Evolutionary conservation across 2,797 vertebrate species (phyloP).

Genomic region (Taenioides sp.): DNA sequence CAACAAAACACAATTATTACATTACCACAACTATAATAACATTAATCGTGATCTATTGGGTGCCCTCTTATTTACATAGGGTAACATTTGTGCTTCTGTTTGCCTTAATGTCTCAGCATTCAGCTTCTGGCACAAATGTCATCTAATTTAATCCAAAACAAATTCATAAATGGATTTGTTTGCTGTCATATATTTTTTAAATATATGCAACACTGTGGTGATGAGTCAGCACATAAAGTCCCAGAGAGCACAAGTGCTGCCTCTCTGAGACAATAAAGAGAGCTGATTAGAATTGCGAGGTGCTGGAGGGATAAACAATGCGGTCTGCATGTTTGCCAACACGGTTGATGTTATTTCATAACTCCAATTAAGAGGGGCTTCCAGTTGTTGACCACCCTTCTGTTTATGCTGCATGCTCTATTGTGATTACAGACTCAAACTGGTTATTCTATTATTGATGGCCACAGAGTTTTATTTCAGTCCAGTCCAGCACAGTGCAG

Average conservation of each 20-base stretch:
- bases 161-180: background rate
- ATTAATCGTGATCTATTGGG: background rate
- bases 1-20: background rate
- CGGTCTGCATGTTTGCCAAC: slow-evolving; percentile 45
- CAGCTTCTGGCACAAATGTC: background rate
- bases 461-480: slow-evolving; percentile 1
- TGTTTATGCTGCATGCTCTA: slow-evolving; percentile 14
- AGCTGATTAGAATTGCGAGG: slow-evolving; percentile 41
- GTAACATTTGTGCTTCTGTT: background rate
- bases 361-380: slow-evolving; percentile 39
- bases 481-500: slow-evolving; percentile 14
- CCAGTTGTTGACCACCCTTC: slow-evolving; percentile 20
- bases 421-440: slow-evolving; percentile 8
- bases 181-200: slow-evolving; percentile 1
- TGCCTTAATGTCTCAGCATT: background rate
- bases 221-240: slow-evolving; percentile 33
- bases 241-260: slow-evolving; percentile 30
- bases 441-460: background rate
- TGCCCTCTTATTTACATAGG: background rate
- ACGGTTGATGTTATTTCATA: slow-evolving; percentile 32
- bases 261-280: slow-evolving; percentile 30
- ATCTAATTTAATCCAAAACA: background rate
- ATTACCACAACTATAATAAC: background rate
- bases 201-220: slow-evolving; percentile 22
- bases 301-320: slow-evolving; percentile 48